These are phyloP conservation scores for Shinisaurus crocodilurus DNA, from an alignment of 2,113 vertebrate genomes.

Conservation along the genomic window DNA sequence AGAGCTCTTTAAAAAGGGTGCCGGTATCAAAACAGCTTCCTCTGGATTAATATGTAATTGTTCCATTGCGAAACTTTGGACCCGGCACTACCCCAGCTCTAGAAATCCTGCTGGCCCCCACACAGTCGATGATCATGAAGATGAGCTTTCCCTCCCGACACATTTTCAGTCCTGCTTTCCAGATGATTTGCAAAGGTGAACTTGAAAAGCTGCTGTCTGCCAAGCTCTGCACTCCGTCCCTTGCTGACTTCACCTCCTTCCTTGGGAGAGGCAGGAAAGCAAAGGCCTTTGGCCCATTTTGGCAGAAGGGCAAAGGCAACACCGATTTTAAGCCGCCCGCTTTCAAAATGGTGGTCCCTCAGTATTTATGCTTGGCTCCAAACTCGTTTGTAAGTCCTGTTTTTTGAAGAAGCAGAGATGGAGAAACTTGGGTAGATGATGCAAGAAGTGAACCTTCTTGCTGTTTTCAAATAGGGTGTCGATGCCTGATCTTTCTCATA, in stretches of 20 bases:
- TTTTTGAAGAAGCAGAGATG: slow-evolving; percentile 46
- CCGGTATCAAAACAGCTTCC: too few species aligned
- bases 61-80: background rate
- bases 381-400: too few species aligned
- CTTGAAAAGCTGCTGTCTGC: background rate
- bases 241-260: rapidly evolving
- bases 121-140: background rate
- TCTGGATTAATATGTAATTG: too few species aligned
- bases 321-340: background rate
- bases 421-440: background rate
- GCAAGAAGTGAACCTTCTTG: background rate
- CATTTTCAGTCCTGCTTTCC: rapidly evolving
- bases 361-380: background rate
- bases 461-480: background rate
- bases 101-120: background rate
- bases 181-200: background rate
- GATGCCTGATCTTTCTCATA: too few species aligned
- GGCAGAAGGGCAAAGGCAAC: slow-evolving; percentile 17
- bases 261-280: background rate
- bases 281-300: background rate
- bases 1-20: background rate
- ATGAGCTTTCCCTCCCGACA: background rate
- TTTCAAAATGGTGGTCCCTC: background rate
- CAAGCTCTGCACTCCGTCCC: background rate
- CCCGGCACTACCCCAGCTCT: background rate